Percentiles rank a stretch among this genome's conserved stretches.
These are phyloP conservation scores for Sinocyclocheilus rhinocerous DNA, from an alignment of 2,113 vertebrate genomes.

Conservation along the genomic window DNA sequence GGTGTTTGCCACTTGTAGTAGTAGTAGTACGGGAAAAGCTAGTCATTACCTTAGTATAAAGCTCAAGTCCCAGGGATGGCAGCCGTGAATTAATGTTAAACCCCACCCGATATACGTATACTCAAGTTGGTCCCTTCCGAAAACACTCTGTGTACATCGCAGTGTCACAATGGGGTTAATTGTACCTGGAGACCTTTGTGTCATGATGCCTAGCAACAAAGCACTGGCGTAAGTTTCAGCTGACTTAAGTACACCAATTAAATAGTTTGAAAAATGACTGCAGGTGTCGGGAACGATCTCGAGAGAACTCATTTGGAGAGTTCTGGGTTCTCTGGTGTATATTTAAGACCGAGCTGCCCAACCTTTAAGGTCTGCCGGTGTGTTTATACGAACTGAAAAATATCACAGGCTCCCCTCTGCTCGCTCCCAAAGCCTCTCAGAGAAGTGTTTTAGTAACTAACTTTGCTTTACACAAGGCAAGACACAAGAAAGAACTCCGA, in stretches of 20 bases:
- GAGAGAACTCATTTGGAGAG: constrained; percentile 59
- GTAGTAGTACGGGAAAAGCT: neutral
- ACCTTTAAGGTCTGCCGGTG: constrained; percentile 38
- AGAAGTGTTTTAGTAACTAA: constrained; percentile 19
- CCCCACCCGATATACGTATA: neutral
- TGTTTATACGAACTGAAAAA: constrained; percentile 47
- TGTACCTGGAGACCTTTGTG: constrained; percentile 58
- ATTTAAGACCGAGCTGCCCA: constrained; percentile 55
- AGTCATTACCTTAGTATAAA: neutral
- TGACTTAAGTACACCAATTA: constrained; percentile 63
- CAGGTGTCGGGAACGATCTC: constrained; percentile 57
- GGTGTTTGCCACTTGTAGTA: constrained; percentile 10
- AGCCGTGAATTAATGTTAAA: constrained; percentile 37
- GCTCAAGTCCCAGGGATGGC: constrained; percentile 6
- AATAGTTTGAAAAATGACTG: constrained; percentile 62
- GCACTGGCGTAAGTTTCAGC: constrained; percentile 50
- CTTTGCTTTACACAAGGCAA: neutral
- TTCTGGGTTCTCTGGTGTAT: constrained; percentile 50
- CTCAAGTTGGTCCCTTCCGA: constrained; percentile 14
- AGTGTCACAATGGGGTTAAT: constrained; percentile 48
- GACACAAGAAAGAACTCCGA: constrained; percentile 7
- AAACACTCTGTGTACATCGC: constrained; percentile 29
- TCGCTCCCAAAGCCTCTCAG: neutral
- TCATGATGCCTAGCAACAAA: constrained; percentile 54
- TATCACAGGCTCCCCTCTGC: constrained; percentile 41